Percentiles rank a stretch among this genome's conserved stretches.
phyloP scores from a whole-genome alignment of 2,888 invertebrate genomes.

The Cephus pulcher region DNA sequence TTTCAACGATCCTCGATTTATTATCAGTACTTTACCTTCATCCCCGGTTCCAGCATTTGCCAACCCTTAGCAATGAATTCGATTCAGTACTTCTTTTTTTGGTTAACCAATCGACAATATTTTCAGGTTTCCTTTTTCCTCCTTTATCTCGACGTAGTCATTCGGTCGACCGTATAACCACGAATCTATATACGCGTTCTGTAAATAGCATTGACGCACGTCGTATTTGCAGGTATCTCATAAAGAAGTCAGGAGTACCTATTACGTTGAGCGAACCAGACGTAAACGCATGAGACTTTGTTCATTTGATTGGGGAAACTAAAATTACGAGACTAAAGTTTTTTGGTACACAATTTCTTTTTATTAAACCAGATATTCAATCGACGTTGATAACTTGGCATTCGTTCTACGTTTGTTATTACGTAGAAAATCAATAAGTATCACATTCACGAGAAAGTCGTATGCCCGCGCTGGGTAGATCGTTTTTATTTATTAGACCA shows the following conservation, averaged over 20 bases:
- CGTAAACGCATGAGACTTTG: neutral
- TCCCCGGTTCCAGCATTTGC: neutral
- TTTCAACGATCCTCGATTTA: neutral
- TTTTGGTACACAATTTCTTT: neutral
- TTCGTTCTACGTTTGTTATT: neutral
- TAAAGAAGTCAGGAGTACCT: neutral
- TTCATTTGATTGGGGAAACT: neutral
- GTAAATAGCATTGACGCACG: neutral
- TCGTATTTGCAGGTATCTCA: neutral
- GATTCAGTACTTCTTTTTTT: neutral
- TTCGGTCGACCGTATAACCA: neutral
- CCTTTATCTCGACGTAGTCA: neutral
- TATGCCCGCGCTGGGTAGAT: neutral
- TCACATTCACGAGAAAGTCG: neutral
- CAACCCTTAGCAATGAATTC: neutral
- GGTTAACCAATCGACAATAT: neutral
- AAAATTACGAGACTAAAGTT: neutral
- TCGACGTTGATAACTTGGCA: neutral
- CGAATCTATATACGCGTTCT: neutral
- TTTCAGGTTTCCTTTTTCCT: neutral
- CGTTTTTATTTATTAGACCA: neutral
- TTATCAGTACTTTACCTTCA: neutral
- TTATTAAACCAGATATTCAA: neutral
- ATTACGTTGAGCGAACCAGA: neutral
- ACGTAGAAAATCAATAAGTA: neutral